phyloP scores from a whole-genome alignment of 2,888 invertebrate species.

The Periphyllus acericola region DNA sequence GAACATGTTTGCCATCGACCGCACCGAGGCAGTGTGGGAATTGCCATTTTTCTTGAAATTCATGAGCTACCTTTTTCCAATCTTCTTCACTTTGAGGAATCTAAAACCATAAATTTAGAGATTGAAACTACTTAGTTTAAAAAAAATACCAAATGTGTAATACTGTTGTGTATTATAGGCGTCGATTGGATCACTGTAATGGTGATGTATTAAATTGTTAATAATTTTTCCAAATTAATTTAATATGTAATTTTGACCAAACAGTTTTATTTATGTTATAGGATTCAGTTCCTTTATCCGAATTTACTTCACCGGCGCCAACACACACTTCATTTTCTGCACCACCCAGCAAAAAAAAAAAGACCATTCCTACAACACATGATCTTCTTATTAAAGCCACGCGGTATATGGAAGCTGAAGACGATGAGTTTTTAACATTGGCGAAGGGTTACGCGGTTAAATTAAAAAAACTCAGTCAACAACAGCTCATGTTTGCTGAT shows the following conservation, averaged over 20 bases:
- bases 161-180: too few species aligned
- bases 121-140: too few species aligned
- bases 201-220: too few species aligned
- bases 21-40: constrained; percentile 37
- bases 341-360: too few species aligned
- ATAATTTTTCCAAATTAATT: not conserved
- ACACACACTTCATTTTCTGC: not conserved
- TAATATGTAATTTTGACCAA: not conserved
- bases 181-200: too few species aligned
- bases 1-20: constrained; percentile 51
- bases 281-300: constrained; percentile 1
- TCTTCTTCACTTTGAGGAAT: constrained; percentile 38
- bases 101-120: constrained; percentile 12
- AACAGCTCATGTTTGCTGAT: constrained; percentile 1
- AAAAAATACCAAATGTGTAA: too few species aligned
- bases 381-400: too few species aligned
- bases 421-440: too few species aligned
- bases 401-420: too few species aligned
- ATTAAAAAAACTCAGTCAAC: not conserved
- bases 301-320: not conserved
- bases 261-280: constrained; percentile 8
- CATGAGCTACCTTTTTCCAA: constrained; percentile 22
- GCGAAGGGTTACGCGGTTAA: too few species aligned
- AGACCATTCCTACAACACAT: too few species aligned
- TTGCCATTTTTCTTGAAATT: constrained; percentile 34